Base-by-base conservation (phyloP, 2,113 vertebrate species). In the Brienomyrus brachyistius region DNA sequence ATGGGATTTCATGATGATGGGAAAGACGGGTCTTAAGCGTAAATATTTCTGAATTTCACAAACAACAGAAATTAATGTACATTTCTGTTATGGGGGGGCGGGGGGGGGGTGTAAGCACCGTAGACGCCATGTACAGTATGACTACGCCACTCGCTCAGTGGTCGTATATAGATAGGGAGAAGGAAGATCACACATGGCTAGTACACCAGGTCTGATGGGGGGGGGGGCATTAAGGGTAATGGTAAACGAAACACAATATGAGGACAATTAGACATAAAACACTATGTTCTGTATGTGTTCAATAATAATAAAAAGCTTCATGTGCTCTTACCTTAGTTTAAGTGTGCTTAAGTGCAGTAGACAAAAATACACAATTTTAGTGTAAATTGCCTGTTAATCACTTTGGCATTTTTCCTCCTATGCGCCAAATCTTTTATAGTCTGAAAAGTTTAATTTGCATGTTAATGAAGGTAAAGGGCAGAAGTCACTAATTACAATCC, bases 401-500 rank as follows among this genome's bases (percentile, higher is more conserved):
- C 94, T 94, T 93, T 95, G 95, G 94, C 95, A 95, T 96, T 96
- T 95, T 96, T 96, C 91, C 95, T 94, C 91, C 93, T 92, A 94
- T 94, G 94, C 94, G 94, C 94, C 94, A 94, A 95, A 95, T 96
- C 96, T 95, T 96, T 95, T 94, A 93, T 94, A 95, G 94, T 95
- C 94, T 95, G 95, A 92, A 93, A 94, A 96, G 94, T 96, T 96
- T 95, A 95, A 97, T 98, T 97, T 98, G 96, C 97, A 98, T 99
- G 95, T 96, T 98, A 98, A 98, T 98, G 96, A 97, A 97, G 94
- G 93, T 96, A 96, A 97, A 97, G 97, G 97, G 96, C 97, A 98
- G 97, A 97, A 97, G 97, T 95, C 97, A 96, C 96, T 98, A 98
- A 99, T 99, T 98, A 97, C 95, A 97, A 95, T 96, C 94, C 95